Evolutionary conservation across 64 coral and sea anemone species (phyloP).

Genomic region (Dendronephthya gigantea): DNA sequence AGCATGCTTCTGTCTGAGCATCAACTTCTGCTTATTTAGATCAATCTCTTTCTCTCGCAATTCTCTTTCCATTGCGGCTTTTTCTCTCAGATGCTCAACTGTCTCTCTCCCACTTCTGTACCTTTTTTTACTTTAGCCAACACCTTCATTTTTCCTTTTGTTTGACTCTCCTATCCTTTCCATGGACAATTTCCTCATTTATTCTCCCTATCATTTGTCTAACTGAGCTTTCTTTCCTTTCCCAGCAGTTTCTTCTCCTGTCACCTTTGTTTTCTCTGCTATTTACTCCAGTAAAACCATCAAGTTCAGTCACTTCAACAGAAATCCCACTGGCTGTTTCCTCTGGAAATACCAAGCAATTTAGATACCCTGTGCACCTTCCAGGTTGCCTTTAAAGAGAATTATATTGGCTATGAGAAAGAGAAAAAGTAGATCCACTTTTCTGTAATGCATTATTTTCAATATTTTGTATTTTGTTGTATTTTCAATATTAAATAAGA

Average conservation of each 20-base stretch:
- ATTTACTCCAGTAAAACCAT: conserved; percentile 19
- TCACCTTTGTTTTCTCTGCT: too few species aligned
- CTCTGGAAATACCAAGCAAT: too few species aligned
- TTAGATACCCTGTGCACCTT: too few species aligned
- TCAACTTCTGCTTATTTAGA: neutral
- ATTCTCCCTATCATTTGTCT: neutral
- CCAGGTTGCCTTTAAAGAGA: too few species aligned
- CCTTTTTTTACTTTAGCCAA: neutral
- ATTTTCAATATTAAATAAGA: too few species aligned
- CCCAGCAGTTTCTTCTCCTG: neutral
- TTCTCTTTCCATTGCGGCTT: neutral
- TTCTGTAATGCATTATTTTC: too few species aligned
- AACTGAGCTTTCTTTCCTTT: neutral
- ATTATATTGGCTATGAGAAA: too few species aligned
- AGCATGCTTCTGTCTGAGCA: neutral
- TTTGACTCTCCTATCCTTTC: neutral
- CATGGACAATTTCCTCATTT: conserved; percentile 22
- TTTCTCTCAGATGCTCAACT: neutral
- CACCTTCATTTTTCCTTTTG: neutral
- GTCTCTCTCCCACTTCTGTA: neutral
- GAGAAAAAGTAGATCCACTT: too few species aligned
- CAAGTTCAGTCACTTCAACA: conserved; percentile 2
- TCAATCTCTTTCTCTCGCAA: neutral
- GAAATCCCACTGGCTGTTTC: conserved; percentile 15
- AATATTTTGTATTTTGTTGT: too few species aligned